These are phyloP conservation scores for Dynastes grantii DNA, from an alignment of 2,888 invertebrate genomes.

Conservation along the genomic window DNA sequence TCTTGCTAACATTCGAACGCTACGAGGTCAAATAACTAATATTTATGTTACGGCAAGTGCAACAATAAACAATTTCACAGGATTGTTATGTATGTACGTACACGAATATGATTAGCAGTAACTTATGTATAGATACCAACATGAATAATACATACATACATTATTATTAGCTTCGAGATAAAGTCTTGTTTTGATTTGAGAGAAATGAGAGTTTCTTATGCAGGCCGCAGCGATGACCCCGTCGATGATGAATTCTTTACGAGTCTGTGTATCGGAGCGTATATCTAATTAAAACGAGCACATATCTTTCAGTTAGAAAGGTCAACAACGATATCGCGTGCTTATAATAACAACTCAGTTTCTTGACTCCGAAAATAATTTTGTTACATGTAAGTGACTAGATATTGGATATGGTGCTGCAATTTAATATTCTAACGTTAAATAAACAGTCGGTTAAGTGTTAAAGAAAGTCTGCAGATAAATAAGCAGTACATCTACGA, in stretches of 20 bases:
- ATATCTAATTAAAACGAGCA: conserved; percentile 52
- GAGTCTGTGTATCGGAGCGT: conserved; percentile 51
- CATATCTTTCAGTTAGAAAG: conserved; percentile 55
- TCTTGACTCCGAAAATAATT: conserved; percentile 52
- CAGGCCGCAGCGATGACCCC: conserved; percentile 31
- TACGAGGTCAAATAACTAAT: conserved; percentile 30
- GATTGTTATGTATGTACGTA: conserved; percentile 12
- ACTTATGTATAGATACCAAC: neutral
- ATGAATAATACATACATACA: conserved; percentile 10
- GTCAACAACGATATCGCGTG: conserved; percentile 52
- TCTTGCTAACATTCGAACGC: conserved; percentile 26
- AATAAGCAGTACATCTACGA: too few species aligned
- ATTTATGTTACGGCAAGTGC: conserved; percentile 30
- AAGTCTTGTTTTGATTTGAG: conserved; percentile 35
- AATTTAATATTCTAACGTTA: too few species aligned
- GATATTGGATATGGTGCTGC: too few species aligned
- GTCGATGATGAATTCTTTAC: conserved; percentile 49
- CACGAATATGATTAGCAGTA: conserved; percentile 12
- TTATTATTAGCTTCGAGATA: conserved; percentile 28
- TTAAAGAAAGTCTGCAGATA: too few species aligned
- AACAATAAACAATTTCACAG: conserved; percentile 32
- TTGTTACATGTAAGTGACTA: too few species aligned
- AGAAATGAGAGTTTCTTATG: conserved; percentile 35
- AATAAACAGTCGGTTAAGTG: too few species aligned
- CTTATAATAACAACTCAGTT: conserved; percentile 54